Percentiles rank a stretch among this genome's conserved stretches.
These are phyloP conservation scores for Boleophthalmus pectinirostris DNA, from an alignment of 2,113 vertebrate species.

Conservation along the genomic window DNA sequence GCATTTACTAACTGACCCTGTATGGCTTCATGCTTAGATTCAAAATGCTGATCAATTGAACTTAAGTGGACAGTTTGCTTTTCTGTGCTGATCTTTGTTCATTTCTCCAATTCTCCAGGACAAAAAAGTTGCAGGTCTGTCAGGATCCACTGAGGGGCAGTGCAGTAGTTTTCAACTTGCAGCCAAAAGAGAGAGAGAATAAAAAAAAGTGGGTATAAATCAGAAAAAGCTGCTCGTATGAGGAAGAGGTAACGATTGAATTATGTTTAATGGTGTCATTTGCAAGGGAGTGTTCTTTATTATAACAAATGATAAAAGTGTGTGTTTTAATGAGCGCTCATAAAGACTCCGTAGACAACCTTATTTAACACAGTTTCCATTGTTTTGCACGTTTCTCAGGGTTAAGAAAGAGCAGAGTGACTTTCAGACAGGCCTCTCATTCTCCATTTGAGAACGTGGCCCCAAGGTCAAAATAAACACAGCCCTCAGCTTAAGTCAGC, in stretches of 20 bases:
- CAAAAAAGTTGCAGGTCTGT: slow-evolving; percentile 30
- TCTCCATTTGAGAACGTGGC: slow-evolving; percentile 38
- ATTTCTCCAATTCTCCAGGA: background rate
- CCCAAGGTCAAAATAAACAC: slow-evolving; percentile 70
- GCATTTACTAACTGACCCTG: slow-evolving; percentile 72
- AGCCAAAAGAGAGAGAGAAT: slow-evolving; percentile 40
- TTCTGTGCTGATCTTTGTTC: slow-evolving; percentile 26
- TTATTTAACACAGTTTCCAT: slow-evolving; percentile 54
- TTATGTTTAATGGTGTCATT: slow-evolving; percentile 77
- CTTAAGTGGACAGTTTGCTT: slow-evolving; percentile 38
- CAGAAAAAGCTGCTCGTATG: slow-evolving; percentile 70
- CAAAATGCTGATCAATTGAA: slow-evolving; percentile 45
- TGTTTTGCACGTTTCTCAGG: slow-evolving; percentile 51
- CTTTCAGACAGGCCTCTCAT: slow-evolving; percentile 62
- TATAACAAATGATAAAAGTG: slow-evolving; percentile 76
- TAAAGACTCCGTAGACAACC: slow-evolving; percentile 62
- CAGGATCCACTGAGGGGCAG: slow-evolving; percentile 87
- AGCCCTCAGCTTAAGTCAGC: slow-evolving; percentile 52
- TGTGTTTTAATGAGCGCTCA: slow-evolving; percentile 72
- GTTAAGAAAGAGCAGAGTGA: slow-evolving; percentile 68
- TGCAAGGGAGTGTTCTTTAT: slow-evolving; percentile 67
- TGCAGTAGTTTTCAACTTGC: slow-evolving; percentile 81
- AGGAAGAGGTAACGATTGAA: slow-evolving; percentile 72
- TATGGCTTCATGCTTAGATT: slow-evolving; percentile 23
- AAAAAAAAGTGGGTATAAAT: slow-evolving; percentile 69